Percentiles rank a stretch among this genome's conserved stretches.
Conservation (phyloP, 2,113 vertebrate species). For the Corynorhinus townsendii region DNA sequence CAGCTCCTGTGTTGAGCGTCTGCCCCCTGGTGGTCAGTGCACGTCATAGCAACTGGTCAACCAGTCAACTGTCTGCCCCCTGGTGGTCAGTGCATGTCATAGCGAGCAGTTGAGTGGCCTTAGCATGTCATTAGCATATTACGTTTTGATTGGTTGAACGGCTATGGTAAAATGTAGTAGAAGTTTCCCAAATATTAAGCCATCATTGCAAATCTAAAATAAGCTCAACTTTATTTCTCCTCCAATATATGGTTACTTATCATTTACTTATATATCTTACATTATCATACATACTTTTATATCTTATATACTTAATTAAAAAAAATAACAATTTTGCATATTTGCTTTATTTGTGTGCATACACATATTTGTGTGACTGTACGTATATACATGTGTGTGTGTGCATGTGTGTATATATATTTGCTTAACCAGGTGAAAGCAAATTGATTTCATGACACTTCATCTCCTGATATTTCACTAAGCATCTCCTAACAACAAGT, state of each 20-base stretch:
- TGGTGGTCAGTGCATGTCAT: too few relatives aligned
- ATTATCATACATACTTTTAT: neutral
- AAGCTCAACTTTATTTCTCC: neutral
- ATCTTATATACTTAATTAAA: neutral
- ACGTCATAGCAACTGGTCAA: too few relatives aligned
- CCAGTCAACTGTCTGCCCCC: too few relatives aligned
- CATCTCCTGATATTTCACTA: neutral
- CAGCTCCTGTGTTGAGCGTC: too few relatives aligned
- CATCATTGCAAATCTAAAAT: neutral
- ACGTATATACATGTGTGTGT: too few relatives aligned
- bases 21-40: too few relatives aligned
- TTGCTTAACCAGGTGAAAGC: neutral
- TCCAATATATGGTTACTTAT: neutral
- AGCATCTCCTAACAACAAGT: neutral
- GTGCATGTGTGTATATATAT: neutral
- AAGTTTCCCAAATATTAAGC: neutral
- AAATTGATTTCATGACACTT: neutral
- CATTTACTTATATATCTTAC: neutral
- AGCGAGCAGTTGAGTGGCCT: too few relatives aligned
- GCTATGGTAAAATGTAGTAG: neutral
- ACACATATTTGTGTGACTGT: too few relatives aligned
- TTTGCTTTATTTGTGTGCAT: neutral
- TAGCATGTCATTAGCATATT: too few relatives aligned
- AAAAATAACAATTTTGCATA: neutral
- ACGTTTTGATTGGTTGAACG: too few relatives aligned